Conservation (phyloP, 2,888 invertebrate species). For the Cerceris rybyensis region DNA sequence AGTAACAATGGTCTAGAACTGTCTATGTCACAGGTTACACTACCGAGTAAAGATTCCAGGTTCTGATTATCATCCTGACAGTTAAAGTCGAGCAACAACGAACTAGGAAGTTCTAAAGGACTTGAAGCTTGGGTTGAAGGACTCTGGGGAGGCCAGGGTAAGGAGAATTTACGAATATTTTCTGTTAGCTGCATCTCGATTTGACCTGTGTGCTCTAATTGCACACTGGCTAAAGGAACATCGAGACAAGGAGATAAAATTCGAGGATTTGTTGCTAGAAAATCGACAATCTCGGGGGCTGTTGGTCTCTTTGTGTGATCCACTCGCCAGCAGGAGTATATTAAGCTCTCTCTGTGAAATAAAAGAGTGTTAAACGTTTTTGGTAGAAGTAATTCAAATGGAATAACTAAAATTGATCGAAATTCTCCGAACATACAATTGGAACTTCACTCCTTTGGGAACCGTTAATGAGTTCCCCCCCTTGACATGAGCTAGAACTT, state of each 20-base stretch:
- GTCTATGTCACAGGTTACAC: constrained; percentile 45
- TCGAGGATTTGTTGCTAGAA: constrained; percentile 89
- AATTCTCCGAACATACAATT: constrained; percentile 86
- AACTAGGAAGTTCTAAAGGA: constrained; percentile 37
- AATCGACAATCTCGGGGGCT: constrained; percentile 91
- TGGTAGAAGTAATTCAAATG: background rate
- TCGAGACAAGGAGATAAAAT: constrained; percentile 91
- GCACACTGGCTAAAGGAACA: constrained; percentile 88
- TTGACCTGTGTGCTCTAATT: constrained; percentile 87
- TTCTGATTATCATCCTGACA: constrained; percentile 53
- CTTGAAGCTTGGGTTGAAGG: constrained; percentile 2
- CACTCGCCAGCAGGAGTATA: constrained; percentile 91
- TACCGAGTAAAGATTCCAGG: constrained; percentile 38
- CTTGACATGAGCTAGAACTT: constrained; percentile 92
- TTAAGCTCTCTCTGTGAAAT: constrained; percentile 86
- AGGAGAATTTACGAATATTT: constrained; percentile 81
- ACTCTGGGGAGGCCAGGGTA: constrained; percentile 64
- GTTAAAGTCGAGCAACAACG: constrained; percentile 65
- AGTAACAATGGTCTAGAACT: constrained; percentile 58
- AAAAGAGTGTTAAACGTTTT: background rate
- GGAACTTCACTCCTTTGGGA: constrained; percentile 90
- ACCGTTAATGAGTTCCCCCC: constrained; percentile 88
- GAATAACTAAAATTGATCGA: background rate
- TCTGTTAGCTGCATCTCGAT: constrained; percentile 83
- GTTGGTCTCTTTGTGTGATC: constrained; percentile 88